Base-by-base conservation (phyloP, 2,888 invertebrate genomes). In the Temnothorax ravouxi region DNA sequence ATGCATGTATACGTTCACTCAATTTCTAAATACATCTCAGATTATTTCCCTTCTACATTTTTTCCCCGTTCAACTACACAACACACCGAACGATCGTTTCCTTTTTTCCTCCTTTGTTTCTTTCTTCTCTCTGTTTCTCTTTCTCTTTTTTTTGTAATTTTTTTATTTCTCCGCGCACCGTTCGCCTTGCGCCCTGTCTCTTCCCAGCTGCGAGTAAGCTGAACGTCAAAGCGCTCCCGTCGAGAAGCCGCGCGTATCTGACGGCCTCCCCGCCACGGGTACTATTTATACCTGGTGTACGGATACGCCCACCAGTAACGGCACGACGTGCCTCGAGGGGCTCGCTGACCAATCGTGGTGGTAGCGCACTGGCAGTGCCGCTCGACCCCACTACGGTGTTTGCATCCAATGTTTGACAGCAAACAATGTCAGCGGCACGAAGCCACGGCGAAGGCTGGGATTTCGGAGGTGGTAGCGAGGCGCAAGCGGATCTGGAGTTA, bases 391-490 rank as follows among this genome's bases (percentile, higher is more conserved):
- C 91, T 86, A 75, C 75, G 61, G 76, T 91, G 91, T 92, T 93
- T 92, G 90, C 88, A 87, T 90, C 93, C 94, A 93, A 93, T 94
- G 94, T 94, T 94, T 94, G 93, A 92, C 93, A 92, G 91, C 92
- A 93, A 94, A 94, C 92, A 93, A 92, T 93, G 93, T 92, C 92
- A 93, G 93, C 92, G 92, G 90, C 85, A 89, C 88, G 82, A 84
- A 67, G 80, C 87, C 76, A 76, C 74, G 79, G 34, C 74, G 89
- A 84, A 84, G 89, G 89, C 89, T 74, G 87, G 89, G 84, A 85
- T 88, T 84, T 85, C 66, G 85, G 83, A 66, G 86, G 81, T 88
- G 87, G 90, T 67, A 72, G 87, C 72, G 13, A 69, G 69, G 52
- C 44, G 56, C 54, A 47, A 50, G 64, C 59, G 67, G 56, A 67